Evolutionary conservation across 2,888 invertebrate species (phyloP), one percentile per base, ranked within the genome.

Genomic region (Mylabris sibirica): DNA sequence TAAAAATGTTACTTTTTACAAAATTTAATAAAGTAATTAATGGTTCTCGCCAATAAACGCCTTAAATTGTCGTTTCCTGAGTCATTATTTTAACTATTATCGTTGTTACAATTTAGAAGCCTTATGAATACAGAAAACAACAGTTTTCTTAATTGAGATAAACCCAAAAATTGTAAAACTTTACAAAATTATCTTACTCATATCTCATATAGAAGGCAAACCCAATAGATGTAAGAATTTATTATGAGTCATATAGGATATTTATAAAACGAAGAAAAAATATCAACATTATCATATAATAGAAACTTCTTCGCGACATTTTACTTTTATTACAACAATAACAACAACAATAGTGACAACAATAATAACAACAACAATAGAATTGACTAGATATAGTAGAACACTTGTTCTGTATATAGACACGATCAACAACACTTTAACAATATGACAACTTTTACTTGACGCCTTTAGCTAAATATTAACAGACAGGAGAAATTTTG

Each of bases 261-360:
- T n/a, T 44, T 17, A 17, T 6, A 49, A 20, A 4, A 49, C 17
- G 20, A 8, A 49, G n/a, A 44, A 12, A 44, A 44, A 44, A 44
- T 44, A 49, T 20, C 49, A 2, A 49, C 49, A 49, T 67, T 67
- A 67, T 60, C 67, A 67, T 67, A 67, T 67, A 67, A 67, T 67
- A 60, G 35, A 26, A 22, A 60, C 53, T 17, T 63, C 35, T 63
- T 60, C 63, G 63, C 44, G 67, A 60, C 67, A 67, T 67, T 67
- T 64, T 63, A 57, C 66, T 61, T 64, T 64, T 59, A 30, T 20
- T 49, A 11, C 20, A 49, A 49, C 20, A 49, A 49, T 17, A 49
- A 49, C 6, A 49, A 49, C 49, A 49, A 49, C 49, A 49, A 49
- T 5, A 41, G 41, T 44, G 20, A 49, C 49, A 49, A 49, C 49